Evolutionary conservation across 2,113 vertebrate species (phyloP).

Genomic region (Pimephales promelas): DNA sequence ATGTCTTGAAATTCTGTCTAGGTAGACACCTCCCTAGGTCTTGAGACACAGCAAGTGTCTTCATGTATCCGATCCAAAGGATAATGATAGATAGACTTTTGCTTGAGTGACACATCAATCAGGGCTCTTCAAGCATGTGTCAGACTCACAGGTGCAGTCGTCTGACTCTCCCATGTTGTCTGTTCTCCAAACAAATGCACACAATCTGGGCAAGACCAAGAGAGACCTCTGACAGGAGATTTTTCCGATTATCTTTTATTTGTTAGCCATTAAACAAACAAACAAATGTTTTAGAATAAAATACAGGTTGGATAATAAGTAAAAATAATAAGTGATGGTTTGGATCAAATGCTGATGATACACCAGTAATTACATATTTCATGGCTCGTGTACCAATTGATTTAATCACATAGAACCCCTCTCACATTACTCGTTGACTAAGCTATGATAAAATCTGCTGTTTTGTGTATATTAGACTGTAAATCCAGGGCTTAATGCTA

Average conservation of each 20-base stretch:
- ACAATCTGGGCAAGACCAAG: neutral
- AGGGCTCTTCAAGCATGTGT: neutral
- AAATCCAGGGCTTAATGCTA: neutral
- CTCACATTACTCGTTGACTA: neutral
- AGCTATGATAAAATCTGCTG: neutral
- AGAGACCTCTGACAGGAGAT: neutral
- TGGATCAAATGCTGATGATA: neutral
- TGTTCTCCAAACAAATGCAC: conserved; percentile 6
- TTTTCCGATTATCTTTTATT: neutral
- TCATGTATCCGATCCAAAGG: too few relatives aligned
- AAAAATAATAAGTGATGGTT: neutral
- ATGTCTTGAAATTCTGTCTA: neutral
- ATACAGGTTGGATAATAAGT: neutral
- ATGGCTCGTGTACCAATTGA: neutral
- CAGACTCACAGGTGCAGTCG: neutral
- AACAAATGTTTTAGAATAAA: neutral
- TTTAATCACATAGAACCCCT: neutral
- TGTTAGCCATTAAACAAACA: neutral
- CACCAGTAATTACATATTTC: neutral
- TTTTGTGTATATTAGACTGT: conserved; percentile 10
- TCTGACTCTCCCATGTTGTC: neutral
- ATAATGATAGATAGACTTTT: neutral
- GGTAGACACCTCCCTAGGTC: neutral
- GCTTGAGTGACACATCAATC: neutral
- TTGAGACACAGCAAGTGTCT: neutral